Percentiles rank a stretch among this genome's conserved stretches.
Evolutionary conservation across 2,888 invertebrate species (phyloP).

Genomic region (Taphrorychus bicolor): DNA sequence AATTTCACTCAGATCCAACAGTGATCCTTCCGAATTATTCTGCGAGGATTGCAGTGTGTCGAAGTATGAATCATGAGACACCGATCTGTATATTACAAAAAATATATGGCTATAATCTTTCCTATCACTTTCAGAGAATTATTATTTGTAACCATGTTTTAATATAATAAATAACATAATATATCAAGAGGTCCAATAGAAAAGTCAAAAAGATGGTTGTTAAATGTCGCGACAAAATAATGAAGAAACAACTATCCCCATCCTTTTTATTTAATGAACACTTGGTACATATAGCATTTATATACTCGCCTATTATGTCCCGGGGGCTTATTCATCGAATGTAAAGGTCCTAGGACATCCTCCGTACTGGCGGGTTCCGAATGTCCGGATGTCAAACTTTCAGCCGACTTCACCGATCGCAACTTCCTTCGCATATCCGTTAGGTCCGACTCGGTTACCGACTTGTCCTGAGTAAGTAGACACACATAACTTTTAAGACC

Average conservation of each 20-base stretch:
- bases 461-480: slow-evolving; percentile 53
- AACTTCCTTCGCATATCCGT: slow-evolving; percentile 62
- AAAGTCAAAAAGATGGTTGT: no score
- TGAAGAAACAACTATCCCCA: no score
- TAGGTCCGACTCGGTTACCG: slow-evolving; percentile 57
- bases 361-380: slow-evolving; percentile 56
- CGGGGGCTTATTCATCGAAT: slow-evolving; percentile 59
- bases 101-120: no score
- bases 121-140: no score
- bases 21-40: slow-evolving; percentile 59
- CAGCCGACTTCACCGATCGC: slow-evolving; percentile 75
- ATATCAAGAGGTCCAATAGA: no score
- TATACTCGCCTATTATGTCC: slow-evolving; percentile 62
- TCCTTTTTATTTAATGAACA: no score
- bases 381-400: slow-evolving; percentile 66
- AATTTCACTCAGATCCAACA: slow-evolving; percentile 81
- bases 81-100: no score
- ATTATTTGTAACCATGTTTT: no score
- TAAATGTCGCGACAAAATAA: no score
- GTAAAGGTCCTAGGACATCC: slow-evolving; percentile 60
- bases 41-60: slow-evolving; percentile 73
- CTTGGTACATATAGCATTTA: no score
- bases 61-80: slow-evolving; percentile 94
- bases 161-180: no score
- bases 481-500: background rate